A percentile compares a stretch with the other conserved stretches of the same genome.
Conservation (phyloP, 1,140 invertebrate genomes). For the Oncopodura yosiiana region DNA sequence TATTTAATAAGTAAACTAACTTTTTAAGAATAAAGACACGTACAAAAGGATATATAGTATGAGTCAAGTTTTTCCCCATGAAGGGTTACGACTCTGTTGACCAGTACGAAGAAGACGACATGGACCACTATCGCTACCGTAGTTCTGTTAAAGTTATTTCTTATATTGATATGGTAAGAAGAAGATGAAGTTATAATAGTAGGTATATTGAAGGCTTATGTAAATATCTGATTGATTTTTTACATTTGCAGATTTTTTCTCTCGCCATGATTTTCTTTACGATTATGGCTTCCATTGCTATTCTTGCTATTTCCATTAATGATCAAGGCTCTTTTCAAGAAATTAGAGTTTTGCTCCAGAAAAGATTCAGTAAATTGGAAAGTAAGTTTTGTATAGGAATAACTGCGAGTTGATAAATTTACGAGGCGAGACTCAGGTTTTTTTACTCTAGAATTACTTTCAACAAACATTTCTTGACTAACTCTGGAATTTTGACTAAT, state of each 20-base stretch:
- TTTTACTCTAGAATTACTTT: not conserved
- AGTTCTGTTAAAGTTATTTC: constrained; percentile 24
- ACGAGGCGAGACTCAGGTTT: not conserved
- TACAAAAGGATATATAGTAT: no score
- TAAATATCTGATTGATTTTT: not conserved
- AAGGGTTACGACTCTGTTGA: no score
- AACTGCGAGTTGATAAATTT: not conserved
- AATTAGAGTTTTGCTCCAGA: constrained; percentile 8
- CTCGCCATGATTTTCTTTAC: constrained; percentile 21
- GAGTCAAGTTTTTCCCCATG: no score
- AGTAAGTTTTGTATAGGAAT: constrained; percentile 8
- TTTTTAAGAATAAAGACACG: no score
- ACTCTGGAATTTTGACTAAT: no score
- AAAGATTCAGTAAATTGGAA: constrained; percentile 7
- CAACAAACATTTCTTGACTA: not conserved
- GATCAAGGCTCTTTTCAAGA: constrained; percentile 26
- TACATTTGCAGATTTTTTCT: constrained; percentile 14
- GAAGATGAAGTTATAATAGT: not conserved
- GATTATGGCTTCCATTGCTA: constrained; percentile 19
- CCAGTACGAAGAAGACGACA: no score
- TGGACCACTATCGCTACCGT: constrained; percentile 25
- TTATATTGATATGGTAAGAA: constrained; percentile 24
- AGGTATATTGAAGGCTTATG: not conserved
- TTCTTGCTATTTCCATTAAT: constrained; percentile 4
- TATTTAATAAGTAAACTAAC: no score